A percentile compares a stretch with the other conserved stretches of the same genome.
phyloP scores from a whole-genome alignment of 2,888 invertebrate species.

The Metalampra italica region DNA sequence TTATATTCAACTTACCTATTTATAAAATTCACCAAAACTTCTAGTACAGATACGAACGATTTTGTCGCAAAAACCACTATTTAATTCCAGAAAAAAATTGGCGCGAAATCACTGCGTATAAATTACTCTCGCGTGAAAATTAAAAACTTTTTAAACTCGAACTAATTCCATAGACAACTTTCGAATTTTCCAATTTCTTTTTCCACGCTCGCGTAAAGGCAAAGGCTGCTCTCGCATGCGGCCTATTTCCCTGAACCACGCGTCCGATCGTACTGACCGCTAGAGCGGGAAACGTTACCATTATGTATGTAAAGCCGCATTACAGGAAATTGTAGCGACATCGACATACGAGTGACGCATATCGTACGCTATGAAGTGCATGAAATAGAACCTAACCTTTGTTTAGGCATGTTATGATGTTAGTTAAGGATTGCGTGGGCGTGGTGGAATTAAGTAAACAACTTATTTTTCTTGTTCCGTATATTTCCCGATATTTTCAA shows the following conservation, averaged over 20 bases:
- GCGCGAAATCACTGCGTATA: background rate
- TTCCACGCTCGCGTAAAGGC: slow-evolving; percentile 39
- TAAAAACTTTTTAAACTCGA: slow-evolving; percentile 23
- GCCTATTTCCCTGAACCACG: slow-evolving; percentile 61
- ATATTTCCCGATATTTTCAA: too few relatives aligned
- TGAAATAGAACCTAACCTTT: background rate
- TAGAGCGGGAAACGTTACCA: slow-evolving; percentile 25
- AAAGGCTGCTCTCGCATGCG: slow-evolving; percentile 36
- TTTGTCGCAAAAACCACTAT: background rate
- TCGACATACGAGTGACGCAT: slow-evolving; percentile 32
- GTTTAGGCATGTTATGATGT: background rate
- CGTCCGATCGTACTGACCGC: slow-evolving; percentile 51
- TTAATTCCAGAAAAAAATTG: background rate
- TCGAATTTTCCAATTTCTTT: slow-evolving; percentile 30
- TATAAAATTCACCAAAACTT: background rate
- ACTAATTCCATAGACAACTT: slow-evolving; percentile 34
- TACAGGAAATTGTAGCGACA: slow-evolving; percentile 34
- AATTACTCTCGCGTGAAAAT: slow-evolving; percentile 5
- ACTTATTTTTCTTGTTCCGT: too few relatives aligned
- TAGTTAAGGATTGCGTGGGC: background rate
- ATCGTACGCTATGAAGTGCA: slow-evolving; percentile 13
- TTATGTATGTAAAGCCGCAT: slow-evolving; percentile 23
- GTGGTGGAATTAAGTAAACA: too few relatives aligned
- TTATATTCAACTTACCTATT: background rate
- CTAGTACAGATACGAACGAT: background rate